Evolutionary conservation across 2,797 vertebrate genomes (phyloP), one percentile per base, ranked within the genome.

Genomic region (Ctenopoma multispine): DNA sequence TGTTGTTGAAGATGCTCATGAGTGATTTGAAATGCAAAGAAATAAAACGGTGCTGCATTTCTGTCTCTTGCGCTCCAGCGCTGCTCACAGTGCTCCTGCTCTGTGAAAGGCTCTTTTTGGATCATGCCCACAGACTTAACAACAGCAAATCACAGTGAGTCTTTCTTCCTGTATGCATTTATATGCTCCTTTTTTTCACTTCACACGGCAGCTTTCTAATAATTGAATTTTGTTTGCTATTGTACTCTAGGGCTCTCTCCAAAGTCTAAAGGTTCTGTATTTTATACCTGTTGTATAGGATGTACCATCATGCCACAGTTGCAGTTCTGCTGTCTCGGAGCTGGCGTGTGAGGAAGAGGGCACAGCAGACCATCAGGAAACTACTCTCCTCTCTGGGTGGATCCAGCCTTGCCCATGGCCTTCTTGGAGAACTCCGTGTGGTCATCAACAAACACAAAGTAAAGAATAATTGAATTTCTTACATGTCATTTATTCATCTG

Each of bases 371-470:
- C 0, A 89, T 96, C 23, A 96, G 86, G 83, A 99, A 98, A 89
- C 93, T 99, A 70, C 85, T 99, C 49, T 95, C 95, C 23, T 96
- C 97, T 12, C 91, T 96, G 15, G 96, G 96, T 0, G 96, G 97
- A 20, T 94, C 95, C 60, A 94, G 83, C 61, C 90, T 99, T 29
- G 96, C 97, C 1, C 93, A 92, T 0, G 96, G 98, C 43, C 95
- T 99, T 55, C 85, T 99, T 82, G 94, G 94, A 72, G 98, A 98
- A 87, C 94, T 99, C 53, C 89, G 95, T 57, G 88, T 77, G 0
- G 89, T 97, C 76, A 96, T 98, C 74, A 94, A 90, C 82, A 96
- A 96, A 84, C 98, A 99, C 83, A 98, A 96, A 93, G 98, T 99
- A 80, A 27, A 14, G 43, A 43, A 43, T 18, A 43, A 17, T 36